Percentiles rank a stretch among this genome's conserved stretches.
Conservation (phyloP, 2,797 vertebrate genomes). For the Channa striata region DNA sequence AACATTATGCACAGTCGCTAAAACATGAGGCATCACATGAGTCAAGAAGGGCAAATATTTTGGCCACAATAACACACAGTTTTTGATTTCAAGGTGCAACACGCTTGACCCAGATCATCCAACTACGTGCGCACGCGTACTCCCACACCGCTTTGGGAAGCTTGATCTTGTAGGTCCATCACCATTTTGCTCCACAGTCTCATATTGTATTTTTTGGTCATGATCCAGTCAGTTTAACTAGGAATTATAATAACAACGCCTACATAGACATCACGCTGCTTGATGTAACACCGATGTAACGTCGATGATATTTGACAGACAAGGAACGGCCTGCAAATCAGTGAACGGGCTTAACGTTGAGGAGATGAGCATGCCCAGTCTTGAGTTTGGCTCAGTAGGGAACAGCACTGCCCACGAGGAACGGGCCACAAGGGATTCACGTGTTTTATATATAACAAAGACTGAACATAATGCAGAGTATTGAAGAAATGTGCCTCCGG, state of each 20-base stretch:
- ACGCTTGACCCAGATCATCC: not conserved
- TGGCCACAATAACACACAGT: not conserved
- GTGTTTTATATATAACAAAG: constrained; percentile 66
- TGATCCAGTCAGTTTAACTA: constrained; percentile 24
- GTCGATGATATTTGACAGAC: constrained; percentile 17
- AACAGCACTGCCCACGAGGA: constrained; percentile 26
- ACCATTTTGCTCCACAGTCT: not conserved
- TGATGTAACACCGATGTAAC: constrained; percentile 41
- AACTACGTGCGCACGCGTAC: not conserved
- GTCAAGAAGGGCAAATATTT: not conserved
- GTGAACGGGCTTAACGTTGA: constrained; percentile 35
- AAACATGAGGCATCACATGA: not conserved
- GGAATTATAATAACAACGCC: constrained; percentile 25
- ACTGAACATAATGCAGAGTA: constrained; percentile 37
- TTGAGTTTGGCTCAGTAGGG: constrained; percentile 54
- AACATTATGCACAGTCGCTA: not conserved
- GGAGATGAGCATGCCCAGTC: constrained; percentile 52
- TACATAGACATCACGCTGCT: constrained; percentile 18
- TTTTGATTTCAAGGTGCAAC: not conserved
- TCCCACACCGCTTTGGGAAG: not conserved
- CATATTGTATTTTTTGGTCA: constrained; percentile 4
- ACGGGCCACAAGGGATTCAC: constrained; percentile 66
- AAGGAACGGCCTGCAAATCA: constrained; percentile 31
- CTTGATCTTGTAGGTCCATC: not conserved
- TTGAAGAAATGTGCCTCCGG: constrained; percentile 44